Percentiles rank a stretch among this genome's conserved stretches.
phyloP scores from a whole-genome alignment of 1,140 invertebrate genomes.

The Tribolium madens region DNA sequence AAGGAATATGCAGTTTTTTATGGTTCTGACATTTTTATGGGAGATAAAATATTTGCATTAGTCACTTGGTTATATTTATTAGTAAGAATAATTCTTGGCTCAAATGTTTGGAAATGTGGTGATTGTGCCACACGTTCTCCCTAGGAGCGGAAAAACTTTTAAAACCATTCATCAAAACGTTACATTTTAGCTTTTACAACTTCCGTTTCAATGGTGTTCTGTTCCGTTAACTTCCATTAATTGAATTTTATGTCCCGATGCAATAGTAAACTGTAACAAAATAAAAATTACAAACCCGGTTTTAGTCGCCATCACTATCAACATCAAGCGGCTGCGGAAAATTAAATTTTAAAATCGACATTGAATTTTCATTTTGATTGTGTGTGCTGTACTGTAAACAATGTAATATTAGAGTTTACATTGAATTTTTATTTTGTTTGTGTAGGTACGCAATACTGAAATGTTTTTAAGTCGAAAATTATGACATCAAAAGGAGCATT shows the following conservation, averaged over 20 bases:
- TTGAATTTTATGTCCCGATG: constrained; percentile 9
- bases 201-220: constrained; percentile 1
- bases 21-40: not conserved
- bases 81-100: not conserved
- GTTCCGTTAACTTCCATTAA: constrained; percentile 20
- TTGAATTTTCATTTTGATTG: too few relatives aligned
- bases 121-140: not conserved
- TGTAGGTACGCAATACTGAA: too few relatives aligned
- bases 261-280: not conserved
- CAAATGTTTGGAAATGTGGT: not conserved
- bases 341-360: too few relatives aligned
- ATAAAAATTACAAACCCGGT: not conserved
- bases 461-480: not conserved
- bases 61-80: not conserved
- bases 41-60: not conserved
- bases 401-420: too few relatives aligned
- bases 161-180: not conserved
- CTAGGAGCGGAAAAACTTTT: not conserved
- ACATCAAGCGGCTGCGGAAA: too few relatives aligned
- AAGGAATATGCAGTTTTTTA: not conserved
- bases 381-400: too few relatives aligned
- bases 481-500: not conserved
- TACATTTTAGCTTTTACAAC: not conserved
- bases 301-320: not conserved
- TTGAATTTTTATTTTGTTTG: too few relatives aligned